Evolutionary conservation across 2,888 invertebrate genomes (phyloP), one percentile per base, ranked within the genome.

Genomic region (Lordiphosa andalusiaca): DNA sequence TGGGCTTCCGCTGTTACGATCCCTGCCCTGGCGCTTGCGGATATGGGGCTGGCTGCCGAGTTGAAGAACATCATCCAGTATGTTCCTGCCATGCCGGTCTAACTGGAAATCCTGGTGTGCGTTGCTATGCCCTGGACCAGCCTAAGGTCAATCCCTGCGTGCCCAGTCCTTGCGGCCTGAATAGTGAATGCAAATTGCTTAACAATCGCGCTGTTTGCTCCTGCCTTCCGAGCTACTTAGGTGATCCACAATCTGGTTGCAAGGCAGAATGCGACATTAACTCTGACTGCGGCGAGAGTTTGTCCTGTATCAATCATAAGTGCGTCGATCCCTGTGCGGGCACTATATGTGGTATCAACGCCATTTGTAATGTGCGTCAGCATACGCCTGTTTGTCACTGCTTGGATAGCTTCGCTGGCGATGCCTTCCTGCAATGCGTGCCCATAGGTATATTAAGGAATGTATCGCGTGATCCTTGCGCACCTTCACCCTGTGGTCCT

Each of bases 1-100:
- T 96, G 85, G 94, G 94, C 30, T 94, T 94, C 85, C 92, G 92
- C 75, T 96, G 96, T 82, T 91, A 92, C 67, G 94, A 96, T 89
- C 95, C 96, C 23, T 96, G 96, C 75, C 93, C 95, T 0, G 95
- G 95, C 44, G 93, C 93, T 19, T 96, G 96, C 86, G 96, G 95
- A 7, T 88, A 93, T 19, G 93, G 93, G 73, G 93, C 96, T 9
- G 90, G 91, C 56, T 96, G 96, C 82, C 91, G 92, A 56, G 94
- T 94, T 1, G 93, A 95, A 87, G 91, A 93, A 86, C 96, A 96
- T 88, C 94, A 93, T 86, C 95, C 95, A 30, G 92, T 95, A 5
- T 96, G 96, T 87, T 92, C 92, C 6, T 96, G 96, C 86, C 91
- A 92, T 80, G 90, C 91, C 50, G 94, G 94, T 19, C 90, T 94